Conservation (phyloP, 2,797 vertebrate genomes). For the Enoplosus armatus region DNA sequence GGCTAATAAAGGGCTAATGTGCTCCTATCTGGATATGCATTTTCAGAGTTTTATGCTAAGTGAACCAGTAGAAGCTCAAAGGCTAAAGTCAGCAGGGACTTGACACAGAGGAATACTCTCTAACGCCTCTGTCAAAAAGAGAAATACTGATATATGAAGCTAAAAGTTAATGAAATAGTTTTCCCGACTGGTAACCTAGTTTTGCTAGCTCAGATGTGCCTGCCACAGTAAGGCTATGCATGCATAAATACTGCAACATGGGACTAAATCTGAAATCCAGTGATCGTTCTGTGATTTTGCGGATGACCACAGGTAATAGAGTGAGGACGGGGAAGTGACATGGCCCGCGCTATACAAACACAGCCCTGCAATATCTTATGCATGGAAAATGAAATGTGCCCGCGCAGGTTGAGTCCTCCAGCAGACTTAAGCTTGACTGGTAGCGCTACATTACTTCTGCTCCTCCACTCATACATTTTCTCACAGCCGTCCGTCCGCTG, state of each 20-base stretch:
- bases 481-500: constrained; percentile 41
- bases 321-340: constrained; percentile 26
- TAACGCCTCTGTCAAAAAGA: neutral
- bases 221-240: neutral
- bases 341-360: constrained; percentile 37
- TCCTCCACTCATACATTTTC: constrained; percentile 55
- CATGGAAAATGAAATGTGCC: constrained; percentile 73
- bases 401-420: constrained; percentile 50
- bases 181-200: constrained; percentile 13
- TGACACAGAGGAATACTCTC: neutral
- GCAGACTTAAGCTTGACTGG: constrained; percentile 47
- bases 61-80: neutral
- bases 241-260: constrained; percentile 12
- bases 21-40: neutral
- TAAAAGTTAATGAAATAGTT: neutral
- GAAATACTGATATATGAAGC: no score
- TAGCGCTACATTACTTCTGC: constrained; percentile 58
- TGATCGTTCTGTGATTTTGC: constrained; percentile 44
- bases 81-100: neutral
- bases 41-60: neutral
- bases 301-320: constrained; percentile 46
- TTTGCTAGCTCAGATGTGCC: constrained; percentile 10
- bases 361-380: constrained; percentile 55
- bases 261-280: constrained; percentile 32
- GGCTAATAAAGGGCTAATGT: neutral